These are phyloP conservation scores for Amphiprion clarkii DNA, from an alignment of 2,797 vertebrate genomes.

Conservation along the genomic window DNA sequence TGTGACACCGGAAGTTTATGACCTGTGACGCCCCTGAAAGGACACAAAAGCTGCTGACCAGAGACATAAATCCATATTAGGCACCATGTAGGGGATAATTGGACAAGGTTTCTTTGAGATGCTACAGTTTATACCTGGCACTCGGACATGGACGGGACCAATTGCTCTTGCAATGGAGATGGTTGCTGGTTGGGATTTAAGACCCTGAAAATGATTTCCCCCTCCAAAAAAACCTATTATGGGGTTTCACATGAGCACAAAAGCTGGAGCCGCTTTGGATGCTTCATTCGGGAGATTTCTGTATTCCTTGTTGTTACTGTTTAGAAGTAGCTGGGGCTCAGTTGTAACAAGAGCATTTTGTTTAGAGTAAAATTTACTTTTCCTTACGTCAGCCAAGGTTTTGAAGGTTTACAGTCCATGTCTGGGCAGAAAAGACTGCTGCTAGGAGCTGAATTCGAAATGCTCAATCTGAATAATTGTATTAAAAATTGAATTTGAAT, in stretches of 20 bases:
- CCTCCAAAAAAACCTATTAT: neutral
- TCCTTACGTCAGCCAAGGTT: too few relatives aligned
- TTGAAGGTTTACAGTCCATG: too few relatives aligned
- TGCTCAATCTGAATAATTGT: too few relatives aligned
- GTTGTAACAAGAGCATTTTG: neutral
- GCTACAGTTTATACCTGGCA: constrained; percentile 40
- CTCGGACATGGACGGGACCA: constrained; percentile 23
- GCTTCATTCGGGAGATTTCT: neutral
- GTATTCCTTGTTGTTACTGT: neutral
- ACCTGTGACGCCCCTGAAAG: constrained; percentile 88
- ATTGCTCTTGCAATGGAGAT: constrained; percentile 32
- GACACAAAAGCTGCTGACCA: constrained; percentile 88
- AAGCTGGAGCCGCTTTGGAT: neutral
- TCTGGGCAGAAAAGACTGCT: too few relatives aligned
- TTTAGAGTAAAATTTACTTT: neutral
- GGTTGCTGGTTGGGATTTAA: neutral
- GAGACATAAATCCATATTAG: constrained; percentile 93
- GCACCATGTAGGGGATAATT: constrained; percentile 89
- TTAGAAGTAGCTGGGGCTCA: neutral
- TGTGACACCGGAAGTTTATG: constrained; percentile 90
- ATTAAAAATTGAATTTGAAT: too few relatives aligned
- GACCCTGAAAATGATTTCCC: constrained; percentile 4
- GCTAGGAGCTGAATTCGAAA: too few relatives aligned
- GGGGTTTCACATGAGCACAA: neutral
- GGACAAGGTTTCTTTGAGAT: constrained; percentile 57